Evolutionary conservation across 1,140 invertebrate genomes (phyloP).

Genomic region (Zaprionus inermis): DNA sequence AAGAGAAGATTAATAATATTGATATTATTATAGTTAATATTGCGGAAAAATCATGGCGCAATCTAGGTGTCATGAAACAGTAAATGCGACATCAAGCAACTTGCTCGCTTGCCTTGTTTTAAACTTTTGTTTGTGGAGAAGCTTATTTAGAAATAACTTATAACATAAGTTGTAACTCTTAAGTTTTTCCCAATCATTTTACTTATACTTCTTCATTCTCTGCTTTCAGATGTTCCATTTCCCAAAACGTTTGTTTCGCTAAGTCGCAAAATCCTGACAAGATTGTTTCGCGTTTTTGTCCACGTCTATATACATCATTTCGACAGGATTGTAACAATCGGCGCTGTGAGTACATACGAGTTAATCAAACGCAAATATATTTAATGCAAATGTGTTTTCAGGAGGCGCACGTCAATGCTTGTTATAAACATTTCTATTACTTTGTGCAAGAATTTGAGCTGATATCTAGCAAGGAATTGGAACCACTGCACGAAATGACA

Average conservation of each 20-base stretch:
- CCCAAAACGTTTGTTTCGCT: constrained; percentile 92
- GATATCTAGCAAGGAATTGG: constrained; percentile 93
- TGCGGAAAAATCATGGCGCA: too few relatives aligned
- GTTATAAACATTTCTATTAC: constrained; percentile 98
- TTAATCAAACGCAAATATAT: background rate
- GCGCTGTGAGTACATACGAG: constrained; percentile 89
- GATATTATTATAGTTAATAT: too few relatives aligned
- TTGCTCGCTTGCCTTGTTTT: too few relatives aligned
- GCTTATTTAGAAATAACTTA: too few relatives aligned
- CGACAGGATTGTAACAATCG: constrained; percentile 94
- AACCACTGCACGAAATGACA: constrained; percentile 93
- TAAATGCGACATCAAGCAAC: too few relatives aligned
- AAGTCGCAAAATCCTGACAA: constrained; percentile 95
- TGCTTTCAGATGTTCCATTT: constrained; percentile 90
- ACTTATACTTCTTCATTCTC: background rate
- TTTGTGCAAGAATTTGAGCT: constrained; percentile 96
- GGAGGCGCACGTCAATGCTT: constrained; percentile 98
- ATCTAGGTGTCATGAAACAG: too few relatives aligned
- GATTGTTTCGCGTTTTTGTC: constrained; percentile 97
- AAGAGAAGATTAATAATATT: background rate
- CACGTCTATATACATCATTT: constrained; percentile 99
- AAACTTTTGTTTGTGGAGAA: too few relatives aligned
- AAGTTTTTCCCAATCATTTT: too few relatives aligned
- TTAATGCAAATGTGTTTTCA: constrained; percentile 83
- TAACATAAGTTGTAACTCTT: too few relatives aligned